Evolutionary conservation across 2,888 invertebrate species (phyloP).

Genomic region (Amphipyra tragopoginis): DNA sequence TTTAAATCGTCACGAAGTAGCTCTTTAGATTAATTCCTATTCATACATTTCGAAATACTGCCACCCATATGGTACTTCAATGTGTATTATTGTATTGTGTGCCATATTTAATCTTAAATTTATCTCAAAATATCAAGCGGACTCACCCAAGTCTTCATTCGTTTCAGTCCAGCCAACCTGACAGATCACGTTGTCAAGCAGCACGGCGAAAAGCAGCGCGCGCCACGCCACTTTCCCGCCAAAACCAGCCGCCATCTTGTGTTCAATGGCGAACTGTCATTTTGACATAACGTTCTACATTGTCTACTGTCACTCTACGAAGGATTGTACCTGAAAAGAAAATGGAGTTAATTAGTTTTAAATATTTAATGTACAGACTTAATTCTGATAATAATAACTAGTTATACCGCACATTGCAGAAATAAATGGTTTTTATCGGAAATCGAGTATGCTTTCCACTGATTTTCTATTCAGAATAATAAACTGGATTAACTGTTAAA

Average conservation of each 20-base stretch:
- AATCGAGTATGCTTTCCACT: too few species aligned
- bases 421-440: too few species aligned
- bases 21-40: too few species aligned
- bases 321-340: slow-evolving; percentile 65
- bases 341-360: neutral
- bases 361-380: neutral
- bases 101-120: neutral
- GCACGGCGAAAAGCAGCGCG: slow-evolving; percentile 70
- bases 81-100: too few species aligned
- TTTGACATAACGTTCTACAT: slow-evolving; percentile 64
- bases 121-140: slow-evolving; percentile 2
- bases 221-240: slow-evolving; percentile 74
- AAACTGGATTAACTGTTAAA: too few species aligned
- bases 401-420: too few species aligned
- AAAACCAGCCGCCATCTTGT: slow-evolving; percentile 79
- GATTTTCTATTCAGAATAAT: too few species aligned
- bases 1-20: too few species aligned
- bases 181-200: slow-evolving; percentile 72
- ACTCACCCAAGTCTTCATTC: slow-evolving; percentile 81
- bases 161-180: slow-evolving; percentile 74
- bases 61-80: neutral
- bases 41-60: too few species aligned
- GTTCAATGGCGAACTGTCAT: slow-evolving; percentile 68
- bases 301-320: slow-evolving; percentile 43
- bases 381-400: too few species aligned